Conservation (phyloP, 2,113 vertebrate genomes). For the Eurystomus gularis region DNA sequence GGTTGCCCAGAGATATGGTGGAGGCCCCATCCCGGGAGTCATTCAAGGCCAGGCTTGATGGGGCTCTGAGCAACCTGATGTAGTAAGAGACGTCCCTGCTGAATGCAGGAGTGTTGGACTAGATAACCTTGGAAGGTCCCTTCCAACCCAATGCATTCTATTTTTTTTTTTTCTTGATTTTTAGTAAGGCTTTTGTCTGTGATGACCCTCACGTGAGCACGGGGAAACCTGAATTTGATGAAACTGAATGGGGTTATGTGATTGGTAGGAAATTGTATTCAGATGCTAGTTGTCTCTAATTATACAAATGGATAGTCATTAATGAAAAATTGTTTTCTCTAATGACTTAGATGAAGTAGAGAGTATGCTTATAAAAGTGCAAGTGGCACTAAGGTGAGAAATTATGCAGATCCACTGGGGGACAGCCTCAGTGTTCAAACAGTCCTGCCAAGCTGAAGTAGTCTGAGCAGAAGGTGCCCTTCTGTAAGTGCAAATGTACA, state of each 20-base stretch:
- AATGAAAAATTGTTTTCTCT: background rate
- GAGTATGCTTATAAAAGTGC: background rate
- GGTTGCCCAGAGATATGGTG: background rate
- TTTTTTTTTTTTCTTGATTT: background rate
- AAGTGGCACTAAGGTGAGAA: background rate
- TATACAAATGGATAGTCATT: background rate
- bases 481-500: fast-evolving
- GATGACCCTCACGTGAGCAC: background rate
- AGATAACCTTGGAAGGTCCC: background rate
- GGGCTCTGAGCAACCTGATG: background rate
- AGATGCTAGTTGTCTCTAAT: background rate
- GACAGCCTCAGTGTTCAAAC: background rate
- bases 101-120: background rate
- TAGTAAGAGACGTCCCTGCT: background rate
- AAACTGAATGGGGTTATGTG: background rate
- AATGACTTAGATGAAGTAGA: background rate
- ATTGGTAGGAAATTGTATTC: background rate
- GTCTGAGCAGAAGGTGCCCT: background rate
- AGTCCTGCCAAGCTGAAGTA: background rate
- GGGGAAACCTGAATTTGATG: background rate
- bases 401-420: background rate
- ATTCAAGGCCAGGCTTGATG: background rate
- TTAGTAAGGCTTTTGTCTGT: background rate
- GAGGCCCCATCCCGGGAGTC: too few relatives aligned
- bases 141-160: background rate